Conservation (phyloP, 2,888 invertebrate genomes). For the Plusia festucae region DNA sequence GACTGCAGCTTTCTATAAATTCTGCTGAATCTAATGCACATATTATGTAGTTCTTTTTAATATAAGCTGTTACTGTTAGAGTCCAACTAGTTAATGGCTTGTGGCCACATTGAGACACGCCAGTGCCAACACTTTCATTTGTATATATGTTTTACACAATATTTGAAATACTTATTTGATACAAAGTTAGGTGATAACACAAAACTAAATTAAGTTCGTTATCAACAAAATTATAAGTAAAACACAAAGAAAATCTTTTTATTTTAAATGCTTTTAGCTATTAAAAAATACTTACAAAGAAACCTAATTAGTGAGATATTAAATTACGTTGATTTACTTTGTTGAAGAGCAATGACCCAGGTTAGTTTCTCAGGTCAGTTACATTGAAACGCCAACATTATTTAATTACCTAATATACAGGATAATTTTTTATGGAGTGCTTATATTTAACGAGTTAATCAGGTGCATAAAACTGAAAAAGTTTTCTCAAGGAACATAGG, state of each 20-base stretch:
- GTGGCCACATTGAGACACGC: neutral
- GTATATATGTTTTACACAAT: too few relatives aligned
- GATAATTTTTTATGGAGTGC: too few relatives aligned
- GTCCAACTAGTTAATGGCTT: constrained; percentile 5
- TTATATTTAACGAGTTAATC: too few relatives aligned
- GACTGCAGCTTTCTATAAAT: constrained; percentile 44
- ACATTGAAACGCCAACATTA: neutral
- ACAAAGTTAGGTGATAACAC: neutral
- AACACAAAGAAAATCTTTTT: constrained; percentile 16
- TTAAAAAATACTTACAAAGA: constrained; percentile 49
- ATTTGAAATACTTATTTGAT: too few relatives aligned
- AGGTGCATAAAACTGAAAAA: too few relatives aligned
- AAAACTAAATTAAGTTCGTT: neutral
- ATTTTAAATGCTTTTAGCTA: constrained; percentile 22
- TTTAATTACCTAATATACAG: neutral
- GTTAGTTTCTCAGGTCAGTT: neutral
- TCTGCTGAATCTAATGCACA: constrained; percentile 47
- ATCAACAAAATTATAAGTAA: constrained; percentile 16
- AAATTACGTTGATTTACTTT: constrained; percentile 32
- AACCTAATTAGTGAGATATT: constrained; percentile 38
- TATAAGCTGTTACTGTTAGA: constrained; percentile 25
- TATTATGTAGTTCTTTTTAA: constrained; percentile 38
- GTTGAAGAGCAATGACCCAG: constrained; percentile 26
- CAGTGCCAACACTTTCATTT: neutral
- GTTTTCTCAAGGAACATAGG: too few relatives aligned